Conservation (phyloP, 2,113 vertebrate genomes). For the Eupsittula cactorum region DNA sequence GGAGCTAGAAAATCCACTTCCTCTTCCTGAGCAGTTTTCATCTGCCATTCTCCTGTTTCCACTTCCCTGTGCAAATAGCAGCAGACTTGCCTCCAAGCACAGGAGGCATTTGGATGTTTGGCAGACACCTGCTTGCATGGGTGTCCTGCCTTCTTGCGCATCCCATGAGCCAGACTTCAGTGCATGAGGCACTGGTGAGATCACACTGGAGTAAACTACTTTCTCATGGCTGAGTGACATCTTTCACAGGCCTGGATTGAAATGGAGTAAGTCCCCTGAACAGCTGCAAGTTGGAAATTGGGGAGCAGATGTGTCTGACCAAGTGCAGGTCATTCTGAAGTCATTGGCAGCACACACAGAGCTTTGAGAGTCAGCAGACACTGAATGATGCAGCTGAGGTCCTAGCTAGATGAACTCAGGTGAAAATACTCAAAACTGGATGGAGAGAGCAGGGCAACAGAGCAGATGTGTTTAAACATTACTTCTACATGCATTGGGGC, state of each 20-base stretch:
- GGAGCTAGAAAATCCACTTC: background rate
- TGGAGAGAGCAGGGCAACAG: background rate
- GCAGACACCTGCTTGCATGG: background rate
- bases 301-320: background rate
- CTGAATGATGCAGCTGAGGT: background rate
- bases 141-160: background rate
- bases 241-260: background rate
- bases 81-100: background rate
- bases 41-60: background rate
- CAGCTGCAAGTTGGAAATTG: background rate
- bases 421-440: background rate
- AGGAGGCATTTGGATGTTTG: background rate
- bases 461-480: background rate
- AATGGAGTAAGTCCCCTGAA: background rate
- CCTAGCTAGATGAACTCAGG: background rate
- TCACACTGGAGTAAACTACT: background rate
- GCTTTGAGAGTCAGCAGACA: background rate
- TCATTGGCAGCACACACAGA: rapidly evolving
- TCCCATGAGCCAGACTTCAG: too few species aligned
- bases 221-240: background rate
- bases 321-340: background rate
- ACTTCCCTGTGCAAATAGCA: background rate
- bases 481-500: background rate
- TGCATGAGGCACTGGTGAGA: background rate
- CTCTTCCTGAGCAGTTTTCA: background rate